Evolutionary conservation across 2,113 vertebrate genomes (phyloP).

Genomic region (Gnathonemus longibarbis): DNA sequence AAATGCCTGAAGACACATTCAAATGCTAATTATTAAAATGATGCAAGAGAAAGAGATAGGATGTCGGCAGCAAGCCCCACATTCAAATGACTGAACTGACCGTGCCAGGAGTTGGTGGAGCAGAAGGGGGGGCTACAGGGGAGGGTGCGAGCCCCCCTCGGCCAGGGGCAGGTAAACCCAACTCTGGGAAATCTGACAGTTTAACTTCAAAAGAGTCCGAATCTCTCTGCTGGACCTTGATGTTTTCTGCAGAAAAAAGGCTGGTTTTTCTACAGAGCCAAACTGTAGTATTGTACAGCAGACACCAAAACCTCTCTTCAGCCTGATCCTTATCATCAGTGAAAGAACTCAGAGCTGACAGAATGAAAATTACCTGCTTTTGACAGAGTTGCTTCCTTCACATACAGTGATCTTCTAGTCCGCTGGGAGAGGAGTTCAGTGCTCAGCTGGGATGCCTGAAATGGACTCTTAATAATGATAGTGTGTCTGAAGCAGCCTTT

Average conservation of each 20-base stretch:
- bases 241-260: constrained; percentile 29
- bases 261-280: constrained; percentile 11
- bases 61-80: background rate
- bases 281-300: constrained; percentile 39
- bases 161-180: constrained; percentile 29
- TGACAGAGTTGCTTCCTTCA: constrained; percentile 42
- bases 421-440: constrained; percentile 24
- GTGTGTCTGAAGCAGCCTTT: background rate
- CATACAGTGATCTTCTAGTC: constrained; percentile 34
- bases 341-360: background rate
- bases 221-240: constrained; percentile 9
- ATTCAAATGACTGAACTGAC: background rate
- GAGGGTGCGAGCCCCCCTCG: background rate
- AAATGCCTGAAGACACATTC: background rate
- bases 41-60: background rate
- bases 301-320: background rate
- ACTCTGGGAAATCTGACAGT: constrained; percentile 58
- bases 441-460: constrained; percentile 36
- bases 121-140: background rate
- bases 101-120: background rate
- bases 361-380: background rate
- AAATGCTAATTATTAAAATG: background rate
- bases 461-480: background rate
- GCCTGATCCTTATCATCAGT: background rate
- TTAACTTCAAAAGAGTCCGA: constrained; percentile 52